A percentile compares a stretch with the other conserved stretches of the same genome.
Evolutionary conservation across 2,113 vertebrate genomes (phyloP).

Genomic region (Corvus hawaiiensis): DNA sequence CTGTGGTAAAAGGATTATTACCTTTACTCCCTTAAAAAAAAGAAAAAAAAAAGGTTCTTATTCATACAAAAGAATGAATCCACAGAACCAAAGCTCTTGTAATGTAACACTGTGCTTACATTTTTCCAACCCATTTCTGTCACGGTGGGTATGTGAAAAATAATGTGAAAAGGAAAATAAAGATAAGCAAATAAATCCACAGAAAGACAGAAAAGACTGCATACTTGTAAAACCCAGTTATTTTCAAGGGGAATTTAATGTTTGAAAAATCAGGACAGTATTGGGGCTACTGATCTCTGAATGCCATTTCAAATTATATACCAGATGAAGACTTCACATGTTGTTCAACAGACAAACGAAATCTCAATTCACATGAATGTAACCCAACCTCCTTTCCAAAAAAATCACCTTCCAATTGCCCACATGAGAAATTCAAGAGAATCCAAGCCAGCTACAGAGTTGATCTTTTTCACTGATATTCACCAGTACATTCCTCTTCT

Average conservation of each 20-base stretch:
- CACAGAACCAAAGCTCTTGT: conserved; percentile 37
- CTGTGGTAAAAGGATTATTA: conserved; percentile 32
- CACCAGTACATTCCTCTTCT: background rate
- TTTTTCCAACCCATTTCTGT: conserved; percentile 57
- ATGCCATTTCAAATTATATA: background rate
- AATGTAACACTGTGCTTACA: conserved; percentile 59
- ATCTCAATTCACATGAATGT: background rate
- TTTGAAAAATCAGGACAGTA: background rate
- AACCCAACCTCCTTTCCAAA: background rate
- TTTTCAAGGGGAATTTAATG: background rate
- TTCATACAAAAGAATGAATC: conserved; percentile 59
- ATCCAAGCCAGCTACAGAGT: background rate
- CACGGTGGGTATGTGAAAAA: background rate
- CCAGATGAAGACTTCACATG: background rate
- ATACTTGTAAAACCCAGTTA: background rate
- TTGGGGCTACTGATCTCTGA: background rate
- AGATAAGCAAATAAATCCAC: conserved; percentile 34
- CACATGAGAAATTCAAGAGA: background rate
- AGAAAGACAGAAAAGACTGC: background rate
- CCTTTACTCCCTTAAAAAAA: background rate
- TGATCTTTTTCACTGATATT: background rate
- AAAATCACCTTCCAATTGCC: background rate
- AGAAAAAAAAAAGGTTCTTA: conserved; percentile 9
- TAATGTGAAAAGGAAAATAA: conserved; percentile 36
- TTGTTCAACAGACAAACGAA: background rate